phyloP scores from a whole-genome alignment of 2,888 invertebrate genomes.

The Sarcophaga subvicina region DNA sequence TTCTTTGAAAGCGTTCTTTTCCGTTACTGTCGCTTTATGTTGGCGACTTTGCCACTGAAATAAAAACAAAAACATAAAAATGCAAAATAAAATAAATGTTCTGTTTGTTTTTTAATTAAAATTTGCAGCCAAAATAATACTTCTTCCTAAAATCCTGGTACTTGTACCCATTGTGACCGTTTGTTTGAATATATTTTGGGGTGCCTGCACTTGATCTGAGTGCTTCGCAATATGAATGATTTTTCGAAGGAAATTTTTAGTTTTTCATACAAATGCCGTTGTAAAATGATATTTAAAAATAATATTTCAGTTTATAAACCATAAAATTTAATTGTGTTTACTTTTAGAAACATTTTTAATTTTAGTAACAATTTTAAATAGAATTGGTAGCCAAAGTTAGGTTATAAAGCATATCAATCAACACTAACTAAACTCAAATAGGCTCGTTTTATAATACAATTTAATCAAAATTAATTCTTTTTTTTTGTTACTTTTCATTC shows the following conservation, averaged over 20 bases:
- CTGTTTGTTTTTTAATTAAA: slow-evolving; percentile 67
- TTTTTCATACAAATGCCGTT: not conserved
- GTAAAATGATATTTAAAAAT: too few species aligned
- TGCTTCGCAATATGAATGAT: slow-evolving; percentile 38
- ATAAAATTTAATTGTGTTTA: too few species aligned
- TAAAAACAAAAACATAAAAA: not conserved
- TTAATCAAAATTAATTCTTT: too few species aligned
- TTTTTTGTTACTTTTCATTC: not conserved
- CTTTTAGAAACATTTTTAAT: too few species aligned
- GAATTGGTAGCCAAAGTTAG: too few species aligned
- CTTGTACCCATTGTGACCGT: slow-evolving; percentile 18
- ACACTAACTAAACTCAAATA: too few species aligned
- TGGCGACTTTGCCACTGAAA: slow-evolving; percentile 1
- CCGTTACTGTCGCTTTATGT: slow-evolving; percentile 5
- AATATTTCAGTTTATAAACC: too few species aligned
- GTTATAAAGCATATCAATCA: too few species aligned
- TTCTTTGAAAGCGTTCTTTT: not conserved
- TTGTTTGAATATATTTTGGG: not conserved
- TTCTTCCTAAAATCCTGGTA: slow-evolving; percentile 34
- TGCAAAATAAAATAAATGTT: slow-evolving; percentile 53
- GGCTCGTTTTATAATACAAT: too few species aligned
- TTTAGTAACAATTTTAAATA: too few species aligned
- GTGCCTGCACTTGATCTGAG: not conserved
- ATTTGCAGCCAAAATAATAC: slow-evolving; percentile 62
- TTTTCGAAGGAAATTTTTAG: slow-evolving; percentile 23